phyloP scores from a whole-genome alignment of 1,140 invertebrate species.

The Acromyrmex echinatior region DNA sequence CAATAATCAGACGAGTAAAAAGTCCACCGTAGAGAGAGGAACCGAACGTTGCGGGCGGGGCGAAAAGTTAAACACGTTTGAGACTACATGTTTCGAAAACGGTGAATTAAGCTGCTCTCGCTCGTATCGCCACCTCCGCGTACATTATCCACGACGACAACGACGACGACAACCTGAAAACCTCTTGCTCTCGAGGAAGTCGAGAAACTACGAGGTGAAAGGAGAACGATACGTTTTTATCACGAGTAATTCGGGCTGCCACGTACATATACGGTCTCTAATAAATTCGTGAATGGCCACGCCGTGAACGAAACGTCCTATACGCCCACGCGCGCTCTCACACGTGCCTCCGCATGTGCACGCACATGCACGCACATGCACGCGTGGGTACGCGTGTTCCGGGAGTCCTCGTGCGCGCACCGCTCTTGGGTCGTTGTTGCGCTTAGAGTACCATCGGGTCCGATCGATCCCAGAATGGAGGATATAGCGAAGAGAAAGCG shows the following conservation, averaged over 20 bases:
- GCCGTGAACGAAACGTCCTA: conserved; percentile 70
- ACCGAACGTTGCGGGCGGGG: neutral
- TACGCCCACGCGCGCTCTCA: conserved; percentile 57
- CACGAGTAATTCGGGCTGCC: conserved; percentile 75
- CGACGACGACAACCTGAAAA: conserved; percentile 8
- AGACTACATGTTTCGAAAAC: conserved; percentile 45
- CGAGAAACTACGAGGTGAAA: conserved; percentile 33
- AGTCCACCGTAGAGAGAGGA: neutral
- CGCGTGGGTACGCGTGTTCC: neutral
- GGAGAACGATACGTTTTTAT: conserved; percentile 68
- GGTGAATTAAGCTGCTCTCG: conserved; percentile 50
- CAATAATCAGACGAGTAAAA: conserved; percentile 53
- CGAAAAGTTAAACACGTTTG: conserved; percentile 41
- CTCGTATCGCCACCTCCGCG: conserved; percentile 44
- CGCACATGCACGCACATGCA: conserved; percentile 8
- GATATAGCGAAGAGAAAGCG: conserved; percentile 38
- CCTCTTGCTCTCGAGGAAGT: conserved; percentile 1
- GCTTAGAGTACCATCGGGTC: conserved; percentile 64
- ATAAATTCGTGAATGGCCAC: conserved; percentile 76
- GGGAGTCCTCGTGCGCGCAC: neutral
- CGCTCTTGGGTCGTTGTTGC: conserved; percentile 51
- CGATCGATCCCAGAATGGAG: conserved; percentile 54
- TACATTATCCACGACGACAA: conserved; percentile 41
- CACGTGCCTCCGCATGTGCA: neutral
- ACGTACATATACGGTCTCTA: conserved; percentile 72